A percentile compares a stretch with the other conserved stretches of the same genome.
Evolutionary conservation across 2,888 invertebrate species (phyloP).

Genomic region (Stomorhina lunata): DNA sequence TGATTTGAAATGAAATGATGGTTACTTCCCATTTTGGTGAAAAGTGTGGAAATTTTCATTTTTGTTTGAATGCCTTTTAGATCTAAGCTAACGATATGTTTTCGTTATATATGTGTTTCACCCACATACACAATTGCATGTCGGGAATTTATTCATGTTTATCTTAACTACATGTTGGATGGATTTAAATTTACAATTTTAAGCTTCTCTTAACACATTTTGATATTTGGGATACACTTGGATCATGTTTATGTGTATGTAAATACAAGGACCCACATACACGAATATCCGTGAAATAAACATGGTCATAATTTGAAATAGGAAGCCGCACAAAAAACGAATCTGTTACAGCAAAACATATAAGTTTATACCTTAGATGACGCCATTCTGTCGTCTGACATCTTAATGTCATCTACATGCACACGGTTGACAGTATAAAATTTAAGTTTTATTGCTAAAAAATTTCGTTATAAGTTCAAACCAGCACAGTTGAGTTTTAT

Average conservation of each 20-base stretch:
- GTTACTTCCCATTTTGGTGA: too few relatives aligned
- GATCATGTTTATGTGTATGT: too few relatives aligned
- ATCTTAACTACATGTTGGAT: slow-evolving; percentile 15
- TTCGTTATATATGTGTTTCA: too few relatives aligned
- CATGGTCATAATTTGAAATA: slow-evolving; percentile 21
- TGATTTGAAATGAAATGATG: too few relatives aligned
- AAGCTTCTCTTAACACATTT: slow-evolving; percentile 49
- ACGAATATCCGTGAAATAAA: not conserved
- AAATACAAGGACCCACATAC: not conserved
- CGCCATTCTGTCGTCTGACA: slow-evolving; percentile 62
- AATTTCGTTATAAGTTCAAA: not conserved
- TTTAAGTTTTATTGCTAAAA: slow-evolving; percentile 27
- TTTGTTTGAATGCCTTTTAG: too few relatives aligned
- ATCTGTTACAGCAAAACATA: not conserved
- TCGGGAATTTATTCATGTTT: slow-evolving; percentile 1
- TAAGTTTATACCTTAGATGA: slow-evolving; percentile 43
- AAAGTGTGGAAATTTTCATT: too few relatives aligned
- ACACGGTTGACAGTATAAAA: not conserved
- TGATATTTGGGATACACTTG: not conserved
- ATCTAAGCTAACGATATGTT: too few relatives aligned
- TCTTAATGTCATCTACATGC: slow-evolving; percentile 57
- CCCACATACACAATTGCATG: not conserved
- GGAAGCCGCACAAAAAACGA: not conserved
- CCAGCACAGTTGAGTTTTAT: not conserved
- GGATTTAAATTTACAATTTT: slow-evolving; percentile 53